Evolutionary conservation across 2,113 vertebrate genomes (phyloP), one percentile per base, ranked within the genome.

Genomic region (Miniopterus natalensis): DNA sequence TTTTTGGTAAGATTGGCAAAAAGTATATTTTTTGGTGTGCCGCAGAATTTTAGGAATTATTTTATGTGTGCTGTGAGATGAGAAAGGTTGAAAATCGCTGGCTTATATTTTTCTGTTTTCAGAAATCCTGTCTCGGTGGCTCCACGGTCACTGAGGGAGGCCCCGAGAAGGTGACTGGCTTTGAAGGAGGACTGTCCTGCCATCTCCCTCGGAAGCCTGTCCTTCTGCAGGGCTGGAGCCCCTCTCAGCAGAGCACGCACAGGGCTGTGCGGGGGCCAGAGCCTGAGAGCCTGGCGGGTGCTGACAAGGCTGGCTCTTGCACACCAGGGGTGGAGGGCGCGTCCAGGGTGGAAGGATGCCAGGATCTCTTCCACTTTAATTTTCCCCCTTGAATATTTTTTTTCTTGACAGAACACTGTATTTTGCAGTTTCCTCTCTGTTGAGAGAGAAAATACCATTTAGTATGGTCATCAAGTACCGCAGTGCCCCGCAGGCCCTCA

Each of bases 241-340:
- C 36, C 0, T 71, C 12, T 78, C 45, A 1, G 15, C 3, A 5
- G 40, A 27, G 31, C 0, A 2, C 2, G 14, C 23, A 3, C 2
- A 5, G 68, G 87, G 45, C 6, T 12, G 1, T 7, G 10, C 3
- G 13, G 6, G 51, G 36, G 25, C 49, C 36, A 23, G 83, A 51
- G 23, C 1, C 0, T 0, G 0, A 36, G 36, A 36, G 36, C 36
- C 36, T 36, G 36, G 36, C 3, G 63, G 1, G 23, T 31, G 61
- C 45, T 45, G 47, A 31, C 59, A 65, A 49, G 68, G 36, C 51
- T 6, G 15, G 14, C 57, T 65, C 4, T 65, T 84, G 14, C 10
- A 8, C 21, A n/a, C 27, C 42, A 10, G 65, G 61, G 21, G 36
- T 15, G 8, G 59, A 65, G 71, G 73, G 15, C 10, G 31, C 36